A percentile compares a stretch with the other conserved stretches of the same genome.
Evolutionary conservation across 2,888 invertebrate genomes (phyloP).

Genomic region (Flexamia atlantica): DNA sequence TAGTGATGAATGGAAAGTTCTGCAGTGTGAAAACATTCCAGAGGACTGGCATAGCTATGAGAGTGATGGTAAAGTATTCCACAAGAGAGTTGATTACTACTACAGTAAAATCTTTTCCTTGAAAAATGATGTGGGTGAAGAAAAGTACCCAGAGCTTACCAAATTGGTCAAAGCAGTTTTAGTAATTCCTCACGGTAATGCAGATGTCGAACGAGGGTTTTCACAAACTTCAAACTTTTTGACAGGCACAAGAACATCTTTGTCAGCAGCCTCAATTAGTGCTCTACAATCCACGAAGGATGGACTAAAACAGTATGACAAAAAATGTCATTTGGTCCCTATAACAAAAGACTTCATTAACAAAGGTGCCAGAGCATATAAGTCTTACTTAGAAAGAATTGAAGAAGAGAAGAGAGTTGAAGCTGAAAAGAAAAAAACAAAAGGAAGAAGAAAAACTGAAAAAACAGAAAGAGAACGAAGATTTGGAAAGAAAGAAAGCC

Average conservation of each 20-base stretch:
- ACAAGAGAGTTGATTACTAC: conserved; percentile 13
- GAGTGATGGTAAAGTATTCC: too few relatives aligned
- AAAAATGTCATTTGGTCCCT: neutral
- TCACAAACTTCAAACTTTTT: too few relatives aligned
- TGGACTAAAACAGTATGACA: conserved; percentile 19
- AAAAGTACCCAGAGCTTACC: neutral
- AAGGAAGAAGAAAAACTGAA: neutral
- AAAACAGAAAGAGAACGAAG: conserved; percentile 6
- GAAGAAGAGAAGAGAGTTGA: conserved; percentile 1
- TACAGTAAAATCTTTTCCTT: conserved; percentile 21
- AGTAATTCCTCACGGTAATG: too few relatives aligned
- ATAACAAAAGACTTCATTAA: conserved; percentile 34
- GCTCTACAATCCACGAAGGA: neutral
- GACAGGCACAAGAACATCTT: neutral
- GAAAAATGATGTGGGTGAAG: neutral
- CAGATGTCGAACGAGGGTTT: too few relatives aligned
- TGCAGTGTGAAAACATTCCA: too few relatives aligned
- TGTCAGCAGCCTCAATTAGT: neutral
- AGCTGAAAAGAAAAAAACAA: neutral
- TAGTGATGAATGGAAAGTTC: too few relatives aligned
- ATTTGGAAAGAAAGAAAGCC: neutral
- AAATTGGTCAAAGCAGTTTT: neutral
- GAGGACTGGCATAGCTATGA: too few relatives aligned
- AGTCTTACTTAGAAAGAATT: neutral
- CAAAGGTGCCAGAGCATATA: too few relatives aligned